phyloP scores from a whole-genome alignment of 2,888 invertebrate species.

The Mimas tiliae region DNA sequence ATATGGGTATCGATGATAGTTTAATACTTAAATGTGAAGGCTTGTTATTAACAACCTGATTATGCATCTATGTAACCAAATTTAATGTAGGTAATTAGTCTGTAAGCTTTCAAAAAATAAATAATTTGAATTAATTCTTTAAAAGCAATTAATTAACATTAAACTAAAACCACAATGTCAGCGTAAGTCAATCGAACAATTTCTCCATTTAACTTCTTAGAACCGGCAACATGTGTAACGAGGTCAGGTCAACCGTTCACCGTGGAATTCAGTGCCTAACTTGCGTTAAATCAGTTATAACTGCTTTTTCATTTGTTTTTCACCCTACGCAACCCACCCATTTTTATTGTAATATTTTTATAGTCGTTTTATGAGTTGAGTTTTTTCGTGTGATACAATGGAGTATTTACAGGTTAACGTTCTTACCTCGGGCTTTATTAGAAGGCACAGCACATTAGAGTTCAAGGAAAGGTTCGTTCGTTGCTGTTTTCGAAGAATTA shows the following conservation, averaged over 20 bases:
- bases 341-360: slow-evolving; percentile 33
- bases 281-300: slow-evolving; percentile 31
- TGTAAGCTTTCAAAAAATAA: too few species aligned
- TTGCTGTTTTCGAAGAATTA: neutral
- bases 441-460: slow-evolving; percentile 2
- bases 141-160: too few species aligned
- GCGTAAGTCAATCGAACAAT: slow-evolving; percentile 21
- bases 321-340: slow-evolving; percentile 1
- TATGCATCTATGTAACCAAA: too few species aligned
- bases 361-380: slow-evolving; percentile 31
- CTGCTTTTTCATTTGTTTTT: slow-evolving; percentile 18
- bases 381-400: slow-evolving; percentile 20
- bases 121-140: neutral
- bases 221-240: slow-evolving; percentile 48
- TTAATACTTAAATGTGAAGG: too few species aligned
- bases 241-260: slow-evolving; percentile 59
- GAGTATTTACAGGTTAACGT: slow-evolving; percentile 1
- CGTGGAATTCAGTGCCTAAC: slow-evolving; percentile 45
- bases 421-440: neutral
- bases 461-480: neutral
- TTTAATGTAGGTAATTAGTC: too few species aligned
- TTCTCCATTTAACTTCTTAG: slow-evolving; percentile 24
- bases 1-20: too few species aligned
- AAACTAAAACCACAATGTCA: slow-evolving; percentile 12
- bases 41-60: too few species aligned